Percentiles rank a stretch among this genome's conserved stretches.
Conservation (phyloP, 2,797 vertebrate species). For the Poeciliopsis gracilis region DNA sequence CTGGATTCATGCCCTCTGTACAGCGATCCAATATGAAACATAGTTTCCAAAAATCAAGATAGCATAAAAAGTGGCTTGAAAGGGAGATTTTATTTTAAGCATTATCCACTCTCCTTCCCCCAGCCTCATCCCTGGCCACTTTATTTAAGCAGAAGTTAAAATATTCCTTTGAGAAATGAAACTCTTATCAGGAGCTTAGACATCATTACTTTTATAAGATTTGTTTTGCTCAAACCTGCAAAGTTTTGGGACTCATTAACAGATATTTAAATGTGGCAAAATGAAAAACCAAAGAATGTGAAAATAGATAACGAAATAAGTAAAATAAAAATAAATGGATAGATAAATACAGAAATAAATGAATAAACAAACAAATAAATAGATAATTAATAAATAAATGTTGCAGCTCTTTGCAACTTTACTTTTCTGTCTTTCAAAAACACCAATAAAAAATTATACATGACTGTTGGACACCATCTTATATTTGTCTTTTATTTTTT, state of each 20-base stretch:
- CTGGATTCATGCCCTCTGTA: conserved; percentile 59
- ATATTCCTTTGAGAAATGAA: not conserved
- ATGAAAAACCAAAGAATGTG: not conserved
- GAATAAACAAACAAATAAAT: no score
- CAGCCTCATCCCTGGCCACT: not conserved
- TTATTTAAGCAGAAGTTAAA: not conserved
- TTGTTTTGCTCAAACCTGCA: not conserved
- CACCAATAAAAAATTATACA: not conserved
- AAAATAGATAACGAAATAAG: not conserved
- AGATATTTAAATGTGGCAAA: not conserved
- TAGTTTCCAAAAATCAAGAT: conserved; percentile 44
- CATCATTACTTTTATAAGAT: not conserved
- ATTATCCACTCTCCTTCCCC: not conserved
- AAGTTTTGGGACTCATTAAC: not conserved
- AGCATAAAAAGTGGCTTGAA: not conserved
- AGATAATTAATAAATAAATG: not conserved
- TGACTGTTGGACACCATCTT: not conserved
- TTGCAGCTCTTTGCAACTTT: not conserved
- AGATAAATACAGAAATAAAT: no score
- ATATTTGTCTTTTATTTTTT: not conserved
- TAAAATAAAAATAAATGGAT: no score
- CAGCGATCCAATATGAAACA: conserved; percentile 68
- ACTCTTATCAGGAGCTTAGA: not conserved
- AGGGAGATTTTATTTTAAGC: not conserved
- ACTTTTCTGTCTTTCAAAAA: not conserved